Conservation (phyloP, 2,888 invertebrate species). For the Drosophila anomelani region DNA sequence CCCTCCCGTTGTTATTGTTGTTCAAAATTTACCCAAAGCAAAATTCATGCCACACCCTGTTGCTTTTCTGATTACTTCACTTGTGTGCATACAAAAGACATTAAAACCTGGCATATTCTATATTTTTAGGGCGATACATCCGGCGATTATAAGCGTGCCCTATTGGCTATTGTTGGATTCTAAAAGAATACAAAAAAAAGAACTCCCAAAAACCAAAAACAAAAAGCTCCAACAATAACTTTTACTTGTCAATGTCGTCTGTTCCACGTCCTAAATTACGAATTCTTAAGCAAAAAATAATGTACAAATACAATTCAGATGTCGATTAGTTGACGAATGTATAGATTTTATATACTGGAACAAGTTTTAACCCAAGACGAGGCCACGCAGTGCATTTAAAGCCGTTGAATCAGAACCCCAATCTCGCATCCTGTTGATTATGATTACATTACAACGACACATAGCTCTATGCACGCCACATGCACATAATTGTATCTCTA, state of each 20-base stretch:
- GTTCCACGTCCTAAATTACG: conserved; percentile 68
- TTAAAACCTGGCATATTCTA: conserved; percentile 75
- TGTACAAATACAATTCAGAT: conserved; percentile 62
- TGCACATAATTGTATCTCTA: conserved; percentile 62
- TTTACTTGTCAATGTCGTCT: conserved; percentile 59
- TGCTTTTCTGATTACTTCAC: conserved; percentile 44
- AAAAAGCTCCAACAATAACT: conserved; percentile 37
- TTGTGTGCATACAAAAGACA: conserved; percentile 59
- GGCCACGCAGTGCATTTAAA: conserved; percentile 67
- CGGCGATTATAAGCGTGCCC: conserved; percentile 96
- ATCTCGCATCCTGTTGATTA: conserved; percentile 64
- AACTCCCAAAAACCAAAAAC: conserved; percentile 35
- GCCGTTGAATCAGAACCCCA: conserved; percentile 33
- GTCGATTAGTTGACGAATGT: conserved; percentile 54
- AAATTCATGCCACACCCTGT: conserved; percentile 15
- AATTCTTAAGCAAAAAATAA: conserved; percentile 27
- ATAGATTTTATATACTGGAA: conserved; percentile 47
- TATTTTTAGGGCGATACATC: conserved; percentile 94
- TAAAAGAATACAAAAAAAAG: conserved; percentile 59
- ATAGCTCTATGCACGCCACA: conserved; percentile 61
- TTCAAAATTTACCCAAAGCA: neutral
- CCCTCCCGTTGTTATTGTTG: neutral
- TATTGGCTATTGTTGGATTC: conserved; percentile 91
- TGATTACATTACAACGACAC: conserved; percentile 40
- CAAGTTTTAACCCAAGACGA: conserved; percentile 34